Percentiles rank a stretch among this genome's conserved stretches.
Evolutionary conservation across 2,888 invertebrate genomes (phyloP).

Genomic region (Penaeus monodon): DNA sequence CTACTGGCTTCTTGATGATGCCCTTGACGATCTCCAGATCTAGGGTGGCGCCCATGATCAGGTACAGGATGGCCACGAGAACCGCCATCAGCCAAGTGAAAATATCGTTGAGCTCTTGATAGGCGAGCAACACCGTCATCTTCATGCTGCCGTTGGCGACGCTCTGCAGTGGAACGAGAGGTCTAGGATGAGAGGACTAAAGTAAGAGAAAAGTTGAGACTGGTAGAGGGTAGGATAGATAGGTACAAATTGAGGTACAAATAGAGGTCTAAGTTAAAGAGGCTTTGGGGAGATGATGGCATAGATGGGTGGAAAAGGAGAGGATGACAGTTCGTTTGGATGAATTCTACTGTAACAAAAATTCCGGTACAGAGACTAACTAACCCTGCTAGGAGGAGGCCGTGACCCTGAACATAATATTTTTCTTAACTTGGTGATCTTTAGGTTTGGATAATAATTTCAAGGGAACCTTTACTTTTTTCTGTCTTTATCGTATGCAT

Average conservation of each 20-base stretch:
- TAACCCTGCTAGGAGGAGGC: too few relatives aligned
- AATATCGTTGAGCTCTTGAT: slow-evolving; percentile 70
- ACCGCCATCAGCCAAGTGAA: slow-evolving; percentile 82
- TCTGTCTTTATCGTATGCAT: too few relatives aligned
- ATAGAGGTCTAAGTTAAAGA: too few relatives aligned
- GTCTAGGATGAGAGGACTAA: neutral
- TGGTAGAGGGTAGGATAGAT: neutral
- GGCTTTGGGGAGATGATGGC: too few relatives aligned
- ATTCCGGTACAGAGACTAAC: too few relatives aligned
- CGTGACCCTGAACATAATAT: too few relatives aligned
- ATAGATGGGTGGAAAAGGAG: too few relatives aligned
- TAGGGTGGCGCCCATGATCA: slow-evolving; percentile 91
- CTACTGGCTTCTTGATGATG: slow-evolving; percentile 80
- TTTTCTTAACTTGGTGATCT: too few relatives aligned
- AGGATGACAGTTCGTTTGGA: too few relatives aligned
- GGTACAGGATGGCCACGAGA: slow-evolving; percentile 84
- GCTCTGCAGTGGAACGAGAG: neutral
- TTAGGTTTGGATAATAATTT: too few relatives aligned
- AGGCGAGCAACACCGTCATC: slow-evolving; percentile 41
- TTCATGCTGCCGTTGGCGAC: slow-evolving; percentile 22
- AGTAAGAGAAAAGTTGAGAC: neutral
- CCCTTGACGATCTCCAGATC: slow-evolving; percentile 79
- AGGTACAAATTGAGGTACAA: neutral
- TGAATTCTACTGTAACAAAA: too few relatives aligned
- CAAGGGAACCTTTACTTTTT: too few relatives aligned